Percentiles rank a stretch among this genome's conserved stretches.
Evolutionary conservation across 1,140 invertebrate genomes (phyloP).

Genomic region (Saccostrea glomerata): DNA sequence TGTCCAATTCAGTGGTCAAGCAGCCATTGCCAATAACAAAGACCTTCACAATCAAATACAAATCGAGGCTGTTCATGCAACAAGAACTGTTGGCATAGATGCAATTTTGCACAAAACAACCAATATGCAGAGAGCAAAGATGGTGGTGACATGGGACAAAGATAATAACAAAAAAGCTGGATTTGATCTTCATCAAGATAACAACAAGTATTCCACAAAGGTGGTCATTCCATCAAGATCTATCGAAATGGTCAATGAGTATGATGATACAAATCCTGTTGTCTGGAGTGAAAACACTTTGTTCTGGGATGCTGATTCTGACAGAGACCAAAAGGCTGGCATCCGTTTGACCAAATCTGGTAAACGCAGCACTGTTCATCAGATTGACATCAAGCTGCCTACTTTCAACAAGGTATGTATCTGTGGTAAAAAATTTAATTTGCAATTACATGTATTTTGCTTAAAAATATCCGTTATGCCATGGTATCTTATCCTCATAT

Average conservation of each 20-base stretch:
- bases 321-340: slow-evolving; percentile 64
- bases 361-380: not conserved
- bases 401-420: slow-evolving; percentile 58
- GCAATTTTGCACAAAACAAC: slow-evolving; percentile 10
- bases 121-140: slow-evolving; percentile 20
- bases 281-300: slow-evolving; percentile 53
- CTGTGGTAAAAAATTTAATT: not conserved
- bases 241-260: slow-evolving; percentile 50
- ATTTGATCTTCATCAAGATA: slow-evolving; percentile 43
- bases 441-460: not conserved
- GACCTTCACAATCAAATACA: slow-evolving; percentile 43
- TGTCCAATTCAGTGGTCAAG: slow-evolving; percentile 53
- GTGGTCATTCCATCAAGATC: slow-evolving; percentile 55
- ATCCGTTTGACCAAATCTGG: slow-evolving; percentile 42
- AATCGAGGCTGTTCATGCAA: slow-evolving; percentile 63
- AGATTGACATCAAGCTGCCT: slow-evolving; percentile 54
- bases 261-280: slow-evolving; percentile 46
- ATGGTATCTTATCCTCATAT: not conserved
- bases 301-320: slow-evolving; percentile 71
- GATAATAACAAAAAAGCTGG: slow-evolving; percentile 49
- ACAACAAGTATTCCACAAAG: slow-evolving; percentile 42
- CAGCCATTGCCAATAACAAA: slow-evolving; percentile 15
- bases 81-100: slow-evolving; percentile 57
- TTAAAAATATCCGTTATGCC: not conserved
- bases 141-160: slow-evolving; percentile 59